Conservation (phyloP, 2,797 vertebrate species). For the Ficedula albicollis region DNA sequence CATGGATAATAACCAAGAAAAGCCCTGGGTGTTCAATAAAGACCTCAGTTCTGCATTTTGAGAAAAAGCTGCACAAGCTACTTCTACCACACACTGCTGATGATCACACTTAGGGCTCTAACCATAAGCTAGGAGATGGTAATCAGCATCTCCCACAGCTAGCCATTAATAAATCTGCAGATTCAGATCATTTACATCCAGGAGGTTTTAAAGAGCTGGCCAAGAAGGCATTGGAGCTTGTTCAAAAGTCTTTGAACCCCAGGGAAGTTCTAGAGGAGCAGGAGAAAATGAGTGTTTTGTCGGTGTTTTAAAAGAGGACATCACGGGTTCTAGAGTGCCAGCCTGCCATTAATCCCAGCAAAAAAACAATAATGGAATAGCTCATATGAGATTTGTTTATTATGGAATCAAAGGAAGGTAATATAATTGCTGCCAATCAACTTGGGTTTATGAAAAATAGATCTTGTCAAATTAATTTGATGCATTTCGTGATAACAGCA, state of each 20-base stretch:
- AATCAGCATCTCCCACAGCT: slow-evolving; percentile 69
- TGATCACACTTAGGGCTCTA: slow-evolving; percentile 49
- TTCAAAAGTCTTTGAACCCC: slow-evolving; percentile 13
- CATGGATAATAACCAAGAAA: slow-evolving; percentile 28
- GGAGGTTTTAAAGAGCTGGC: slow-evolving; percentile 14
- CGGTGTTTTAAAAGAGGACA: neutral
- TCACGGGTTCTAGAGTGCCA: slow-evolving; percentile 22
- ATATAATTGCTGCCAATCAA: slow-evolving; percentile 73
- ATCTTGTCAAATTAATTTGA: slow-evolving; percentile 74
- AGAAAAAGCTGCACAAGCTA: slow-evolving; percentile 64
- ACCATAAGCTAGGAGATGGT: slow-evolving; percentile 66
- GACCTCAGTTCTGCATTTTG: slow-evolving; percentile 2
- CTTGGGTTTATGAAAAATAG: slow-evolving; percentile 69
- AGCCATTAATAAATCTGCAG: slow-evolving; percentile 68
- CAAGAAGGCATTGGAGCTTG: neutral
- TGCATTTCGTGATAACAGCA: slow-evolving; percentile 64
- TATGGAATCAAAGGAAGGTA: slow-evolving; percentile 63
- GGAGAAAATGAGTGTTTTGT: slow-evolving; percentile 17
- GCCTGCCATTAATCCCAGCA: slow-evolving; percentile 20
- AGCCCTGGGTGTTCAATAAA: slow-evolving; percentile 36
- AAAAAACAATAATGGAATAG: slow-evolving; percentile 20
- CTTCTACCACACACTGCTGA: slow-evolving; percentile 59
- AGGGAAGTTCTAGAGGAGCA: slow-evolving; percentile 57
- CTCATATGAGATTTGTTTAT: slow-evolving; percentile 57
- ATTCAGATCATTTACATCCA: slow-evolving; percentile 65